Evolutionary conservation across 2,113 vertebrate genomes (phyloP).

Genomic region (Macaca fascicularis): T2T-MFA8v1.1 NC_088378.1:152376501-152377000

Average conservation of each 20-base stretch:
- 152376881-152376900: background rate
- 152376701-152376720: constrained; percentile 42
- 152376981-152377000: background rate
- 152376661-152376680: background rate
- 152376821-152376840: background rate
- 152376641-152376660: constrained; percentile 6
- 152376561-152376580: background rate
- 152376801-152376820: background rate
- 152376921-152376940: background rate
- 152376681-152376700: background rate
- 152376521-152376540: background rate
- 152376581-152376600: background rate
- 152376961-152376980: background rate
- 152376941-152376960: background rate
- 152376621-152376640: background rate
- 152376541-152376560: background rate
- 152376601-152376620: background rate
- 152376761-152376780: background rate
- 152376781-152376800: background rate
- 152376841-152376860: background rate
- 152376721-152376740: background rate
- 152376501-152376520: background rate
- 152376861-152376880: background rate
- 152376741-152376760: background rate
- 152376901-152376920: background rate